Percentiles rank a stretch among this genome's conserved stretches.
Conservation (phyloP, 2,797 vertebrate species). For the Euthynnus affinis region DNA sequence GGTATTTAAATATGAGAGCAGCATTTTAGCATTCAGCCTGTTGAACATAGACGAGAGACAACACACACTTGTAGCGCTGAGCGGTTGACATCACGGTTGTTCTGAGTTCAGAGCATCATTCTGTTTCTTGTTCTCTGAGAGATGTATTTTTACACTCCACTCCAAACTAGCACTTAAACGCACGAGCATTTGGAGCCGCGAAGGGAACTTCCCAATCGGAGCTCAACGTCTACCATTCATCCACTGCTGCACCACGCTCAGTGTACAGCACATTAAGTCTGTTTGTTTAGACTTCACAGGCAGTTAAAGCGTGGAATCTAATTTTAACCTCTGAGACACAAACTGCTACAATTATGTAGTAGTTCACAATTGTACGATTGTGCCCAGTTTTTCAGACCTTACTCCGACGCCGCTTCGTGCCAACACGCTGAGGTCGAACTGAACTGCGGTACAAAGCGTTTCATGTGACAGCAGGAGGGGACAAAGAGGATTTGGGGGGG, state of each 20-base stretch:
- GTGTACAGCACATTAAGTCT: background rate
- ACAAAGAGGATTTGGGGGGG: background rate
- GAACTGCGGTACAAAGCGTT: background rate
- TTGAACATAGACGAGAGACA: too few relatives aligned
- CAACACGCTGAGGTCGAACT: background rate
- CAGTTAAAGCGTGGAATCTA: background rate
- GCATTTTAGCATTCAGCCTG: too few relatives aligned
- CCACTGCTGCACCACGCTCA: background rate
- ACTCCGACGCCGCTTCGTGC: background rate
- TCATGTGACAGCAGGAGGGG: background rate
- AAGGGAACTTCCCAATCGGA: slow-evolving; percentile 27
- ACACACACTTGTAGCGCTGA: background rate
- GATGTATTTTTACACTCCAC: slow-evolving; percentile 1
- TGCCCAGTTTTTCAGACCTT: too few relatives aligned
- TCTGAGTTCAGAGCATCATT: background rate
- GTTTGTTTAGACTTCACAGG: background rate
- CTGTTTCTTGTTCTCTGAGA: background rate
- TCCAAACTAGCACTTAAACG: slow-evolving; percentile 15
- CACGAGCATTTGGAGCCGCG: background rate
- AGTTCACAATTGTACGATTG: background rate
- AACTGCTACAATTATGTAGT: too few relatives aligned
- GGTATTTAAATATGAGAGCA: too few relatives aligned
- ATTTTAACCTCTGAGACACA: background rate
- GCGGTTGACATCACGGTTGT: background rate
- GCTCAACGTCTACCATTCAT: background rate